Percentiles rank a stretch among this genome's conserved stretches.
phyloP scores from a whole-genome alignment of 2,888 invertebrate genomes.

The Nebria salina region DNA sequence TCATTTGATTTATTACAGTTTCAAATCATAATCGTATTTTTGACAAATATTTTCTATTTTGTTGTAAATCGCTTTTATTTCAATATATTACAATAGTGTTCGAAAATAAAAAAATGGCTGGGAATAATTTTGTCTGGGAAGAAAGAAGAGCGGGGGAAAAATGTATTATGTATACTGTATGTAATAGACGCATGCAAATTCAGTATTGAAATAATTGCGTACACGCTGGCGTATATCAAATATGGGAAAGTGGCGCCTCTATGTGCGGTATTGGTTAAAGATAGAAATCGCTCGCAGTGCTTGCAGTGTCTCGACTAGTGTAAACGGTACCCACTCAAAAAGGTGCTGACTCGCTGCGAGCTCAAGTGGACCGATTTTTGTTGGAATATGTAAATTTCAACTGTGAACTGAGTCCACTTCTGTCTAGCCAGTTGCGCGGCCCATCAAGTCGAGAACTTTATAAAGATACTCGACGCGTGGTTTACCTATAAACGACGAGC shows the following conservation, averaged over 20 bases:
- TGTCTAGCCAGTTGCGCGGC: conserved; percentile 4
- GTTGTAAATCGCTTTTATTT: no score
- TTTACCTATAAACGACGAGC: conserved; percentile 19
- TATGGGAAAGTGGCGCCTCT: background rate
- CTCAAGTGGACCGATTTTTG: conserved; percentile 57
- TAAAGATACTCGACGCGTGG: conserved; percentile 39
- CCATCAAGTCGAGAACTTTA: conserved; percentile 37
- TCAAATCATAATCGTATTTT: background rate
- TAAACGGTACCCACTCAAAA: conserved; percentile 55
- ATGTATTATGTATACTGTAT: conserved; percentile 43
- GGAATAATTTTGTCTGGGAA: no score
- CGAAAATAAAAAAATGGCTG: no score
- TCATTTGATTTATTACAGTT: background rate
- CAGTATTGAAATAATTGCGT: conserved; percentile 49
- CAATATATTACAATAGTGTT: background rate
- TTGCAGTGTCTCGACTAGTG: conserved; percentile 47
- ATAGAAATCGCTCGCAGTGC: conserved; percentile 37
- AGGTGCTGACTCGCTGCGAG: conserved; percentile 54
- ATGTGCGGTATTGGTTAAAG: conserved; percentile 18
- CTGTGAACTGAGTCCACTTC: conserved; percentile 37
- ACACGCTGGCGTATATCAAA: conserved; percentile 48
- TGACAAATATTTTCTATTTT: background rate
- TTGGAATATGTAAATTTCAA: conserved; percentile 62
- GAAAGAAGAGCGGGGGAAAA: background rate
- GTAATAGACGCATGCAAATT: conserved; percentile 50